Evolutionary conservation across 2,888 invertebrate genomes (phyloP), one percentile per base, ranked within the genome.

Genomic region (Brachyopa scutellaris): DNA sequence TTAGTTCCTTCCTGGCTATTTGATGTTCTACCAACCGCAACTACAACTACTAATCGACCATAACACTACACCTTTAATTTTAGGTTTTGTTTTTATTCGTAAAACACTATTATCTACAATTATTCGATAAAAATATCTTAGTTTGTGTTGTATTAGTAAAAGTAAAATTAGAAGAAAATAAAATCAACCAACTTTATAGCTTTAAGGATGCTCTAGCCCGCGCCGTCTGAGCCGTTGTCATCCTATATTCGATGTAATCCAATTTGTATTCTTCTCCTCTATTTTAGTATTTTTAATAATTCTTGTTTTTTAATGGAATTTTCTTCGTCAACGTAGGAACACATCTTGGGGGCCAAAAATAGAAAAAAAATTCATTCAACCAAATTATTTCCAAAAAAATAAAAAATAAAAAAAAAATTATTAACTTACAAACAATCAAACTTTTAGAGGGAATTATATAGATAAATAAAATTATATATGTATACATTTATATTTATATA

Each of bases 1-100:
- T 73, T 86, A 86, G 84, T 84, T 83, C 83, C 83, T 84, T 83
- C 83, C 83, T 83, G 77, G 78, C 78, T 73, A 64, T 47, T 49
- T 62, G 19, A 72, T 62, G 15, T 33, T 42, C 17, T 47, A 66
- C 19, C 33, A 57, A 53, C 47, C 21, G 55, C 31, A 15, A 57
- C 61, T 38, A 36, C 36, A 21, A 61, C 51, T 49, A 69, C 57
- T 70, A 59, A 64, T 57, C 38, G 53, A 69, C 53, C 64, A 66
- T 66, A 26, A 70, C 55, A 62, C 59, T 61, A 67, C 36, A 62
- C 73, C 29, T 15, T 57, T 38, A 38, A 26, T 21, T 61, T 55
- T 53, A 45, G 2, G 23, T 57, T 49, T 47, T n/a, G 13, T 45
- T 29, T 17, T 47, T n/a, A 36, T 31, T 45, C 53, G 15, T 55